These are phyloP conservation scores for Cremastinae sp. DNA, from an alignment of 2,888 invertebrate species.

Conservation along the genomic window DNA sequence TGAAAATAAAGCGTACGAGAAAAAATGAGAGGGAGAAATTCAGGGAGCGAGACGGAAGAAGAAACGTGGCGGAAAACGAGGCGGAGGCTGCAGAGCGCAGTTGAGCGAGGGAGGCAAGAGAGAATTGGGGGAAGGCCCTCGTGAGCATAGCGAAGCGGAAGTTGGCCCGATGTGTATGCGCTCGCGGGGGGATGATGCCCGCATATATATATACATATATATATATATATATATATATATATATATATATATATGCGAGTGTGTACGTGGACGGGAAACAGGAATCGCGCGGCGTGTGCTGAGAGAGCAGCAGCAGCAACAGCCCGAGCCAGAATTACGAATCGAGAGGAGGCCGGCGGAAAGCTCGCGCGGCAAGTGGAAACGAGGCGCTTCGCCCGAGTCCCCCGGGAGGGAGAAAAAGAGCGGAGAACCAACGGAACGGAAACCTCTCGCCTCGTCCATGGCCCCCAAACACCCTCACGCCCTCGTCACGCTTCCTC, in stretches of 20 bases:
- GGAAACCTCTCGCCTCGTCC: slow-evolving; percentile 67
- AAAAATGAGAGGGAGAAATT: background rate
- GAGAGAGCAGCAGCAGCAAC: slow-evolving; percentile 48
- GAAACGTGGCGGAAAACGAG: slow-evolving; percentile 52
- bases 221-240: background rate
- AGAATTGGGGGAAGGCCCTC: slow-evolving; percentile 22
- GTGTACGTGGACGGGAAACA: slow-evolving; percentile 7
- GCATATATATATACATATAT: background rate
- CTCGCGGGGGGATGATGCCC: background rate
- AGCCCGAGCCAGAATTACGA: slow-evolving; percentile 36
- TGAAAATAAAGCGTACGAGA: slow-evolving; percentile 9
- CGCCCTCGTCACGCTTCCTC: slow-evolving; percentile 27
- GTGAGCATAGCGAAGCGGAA: slow-evolving; percentile 41
- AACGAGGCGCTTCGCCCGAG: slow-evolving; percentile 43
- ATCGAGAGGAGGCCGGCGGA: slow-evolving; percentile 14
- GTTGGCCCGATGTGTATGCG: slow-evolving; percentile 16
- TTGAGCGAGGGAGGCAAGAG: slow-evolving; percentile 16
- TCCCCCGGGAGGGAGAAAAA: slow-evolving; percentile 44
- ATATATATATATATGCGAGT: background rate
- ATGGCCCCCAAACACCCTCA: slow-evolving; percentile 63
- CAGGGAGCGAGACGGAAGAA: slow-evolving; percentile 23
- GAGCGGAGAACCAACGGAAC: slow-evolving; percentile 68
- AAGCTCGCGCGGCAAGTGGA: slow-evolving; percentile 48
- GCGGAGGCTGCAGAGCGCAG: slow-evolving; percentile 39
- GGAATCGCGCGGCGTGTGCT: slow-evolving; percentile 35